Conservation (phyloP, 2,797 vertebrate genomes). For the Nasua narica region DNA sequence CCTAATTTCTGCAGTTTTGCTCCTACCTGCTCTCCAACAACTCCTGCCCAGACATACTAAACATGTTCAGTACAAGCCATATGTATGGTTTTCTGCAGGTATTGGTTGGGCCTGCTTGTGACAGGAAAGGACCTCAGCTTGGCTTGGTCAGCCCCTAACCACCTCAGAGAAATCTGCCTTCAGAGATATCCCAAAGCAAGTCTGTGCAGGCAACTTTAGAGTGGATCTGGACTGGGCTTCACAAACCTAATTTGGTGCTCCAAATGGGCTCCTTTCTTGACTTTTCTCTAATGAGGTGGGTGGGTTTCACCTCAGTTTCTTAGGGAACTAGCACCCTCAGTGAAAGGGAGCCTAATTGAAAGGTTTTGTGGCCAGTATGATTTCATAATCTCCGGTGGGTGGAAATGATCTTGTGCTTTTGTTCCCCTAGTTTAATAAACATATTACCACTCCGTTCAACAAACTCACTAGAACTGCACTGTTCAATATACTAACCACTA, state of each 20-base stretch:
- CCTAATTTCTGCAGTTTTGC: neutral
- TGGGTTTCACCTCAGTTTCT: neutral
- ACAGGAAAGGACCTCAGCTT: neutral
- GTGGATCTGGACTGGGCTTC: rapidly evolving
- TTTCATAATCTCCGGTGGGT: neutral
- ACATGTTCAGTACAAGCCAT: neutral
- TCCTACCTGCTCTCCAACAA: neutral
- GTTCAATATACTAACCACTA: neutral
- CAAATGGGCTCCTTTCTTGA: neutral
- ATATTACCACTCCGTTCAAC: neutral
- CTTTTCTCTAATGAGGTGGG: neutral
- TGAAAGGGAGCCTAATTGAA: neutral
- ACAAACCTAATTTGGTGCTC: neutral
- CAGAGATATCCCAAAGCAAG: neutral
- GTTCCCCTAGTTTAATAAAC: neutral
- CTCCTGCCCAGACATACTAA: neutral
- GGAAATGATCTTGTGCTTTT: neutral
- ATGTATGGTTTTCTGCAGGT: neutral
- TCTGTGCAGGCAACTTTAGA: neutral
- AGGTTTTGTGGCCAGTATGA: neutral
- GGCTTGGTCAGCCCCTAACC: neutral
- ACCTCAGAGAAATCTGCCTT: neutral
- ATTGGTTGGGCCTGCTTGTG: neutral
- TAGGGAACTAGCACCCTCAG: neutral
- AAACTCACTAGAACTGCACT: neutral